Base-by-base conservation (phyloP, 2,888 invertebrate genomes). In the Ormia ochracea region DNA sequence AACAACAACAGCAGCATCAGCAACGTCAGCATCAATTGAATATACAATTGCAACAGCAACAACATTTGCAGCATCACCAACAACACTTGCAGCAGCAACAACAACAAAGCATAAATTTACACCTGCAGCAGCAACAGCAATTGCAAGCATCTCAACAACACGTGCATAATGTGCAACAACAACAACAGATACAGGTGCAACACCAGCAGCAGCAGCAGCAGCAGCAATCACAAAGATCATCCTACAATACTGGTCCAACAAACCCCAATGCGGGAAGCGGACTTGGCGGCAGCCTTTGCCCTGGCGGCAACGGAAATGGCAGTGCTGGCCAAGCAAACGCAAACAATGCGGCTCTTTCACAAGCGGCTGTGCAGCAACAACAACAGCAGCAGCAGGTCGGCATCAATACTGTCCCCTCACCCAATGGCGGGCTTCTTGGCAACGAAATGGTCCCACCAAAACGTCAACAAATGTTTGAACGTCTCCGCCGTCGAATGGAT, bases 391-490 rank as follows among this genome's bases (percentile, higher is more conserved):
- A 66, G 43, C 83, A 82, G 58, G 68, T 10, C 33, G 78, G 66
- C 28, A 75, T 68, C 68, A 70, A 69, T 76, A 63, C 74, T 3
- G 78, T 69, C n/a, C 83, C 84, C 72, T 82, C 78, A 36, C 74
- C 80, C 19, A 77, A 74, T 36, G 41, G 66, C 21, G 76, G 78
- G 12, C 41, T 75, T 41, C 78, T 78, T 56, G 74, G 75, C 65
- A 74, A 61, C 43, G 82, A 95, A 90, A 91, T 92, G 83, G 91
- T 95, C 87, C 94, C 95, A 86, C 94, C 95, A 43, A 95, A 95
- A 89, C 91, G 94, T 83, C 95, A 96, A 90, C 95, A 95, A 87
- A 95, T 96, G 87, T 94, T 97, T 85, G 97, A 97, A 89, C 93
- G 96, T 82, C 91, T 96, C 69, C 94, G 94, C 85, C 93, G 96